These are phyloP conservation scores for Brachypodius melanocephalos DNA, from an alignment of 2,113 vertebrate species.

Conservation along the genomic window DNA sequence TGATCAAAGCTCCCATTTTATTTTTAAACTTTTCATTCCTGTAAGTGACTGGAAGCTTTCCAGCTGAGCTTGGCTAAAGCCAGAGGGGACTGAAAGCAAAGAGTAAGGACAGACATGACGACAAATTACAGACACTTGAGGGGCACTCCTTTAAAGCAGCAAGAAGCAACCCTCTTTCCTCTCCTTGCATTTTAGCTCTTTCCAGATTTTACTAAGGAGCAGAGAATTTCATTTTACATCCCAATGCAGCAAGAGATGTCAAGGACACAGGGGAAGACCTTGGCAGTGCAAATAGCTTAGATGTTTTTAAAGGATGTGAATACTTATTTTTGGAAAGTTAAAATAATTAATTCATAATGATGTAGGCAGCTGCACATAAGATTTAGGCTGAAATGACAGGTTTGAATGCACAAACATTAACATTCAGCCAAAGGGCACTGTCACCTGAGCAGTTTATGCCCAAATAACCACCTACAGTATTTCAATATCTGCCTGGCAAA, in stretches of 20 bases:
- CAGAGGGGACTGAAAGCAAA: conserved; percentile 20
- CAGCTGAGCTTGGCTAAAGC: not conserved
- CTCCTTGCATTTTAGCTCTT: not conserved
- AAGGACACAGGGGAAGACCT: conserved; percentile 23
- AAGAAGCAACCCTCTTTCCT: not conserved
- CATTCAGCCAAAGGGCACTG: not conserved
- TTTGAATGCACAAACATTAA: not conserved
- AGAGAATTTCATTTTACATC: not conserved
- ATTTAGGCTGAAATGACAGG: not conserved
- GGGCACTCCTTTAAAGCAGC: not conserved
- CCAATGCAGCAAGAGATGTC: conserved; percentile 38
- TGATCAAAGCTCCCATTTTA: conserved; percentile 44
- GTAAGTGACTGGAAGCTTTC: conserved; percentile 43
- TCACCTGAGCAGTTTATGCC: not conserved
- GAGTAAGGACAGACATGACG: not conserved
- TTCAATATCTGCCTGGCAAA: not conserved
- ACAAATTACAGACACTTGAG: not conserved
- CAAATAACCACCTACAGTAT: not conserved
- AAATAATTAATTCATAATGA: not conserved
- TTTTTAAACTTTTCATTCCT: conserved; percentile 55
- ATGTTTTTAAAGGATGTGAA: conserved; percentile 58
- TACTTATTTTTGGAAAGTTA: conserved; percentile 38
- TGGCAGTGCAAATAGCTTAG: not conserved
- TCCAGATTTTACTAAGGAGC: not conserved
- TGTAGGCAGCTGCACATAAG: not conserved